Percentiles rank a stretch among this genome's conserved stretches.
phyloP scores from a whole-genome alignment of 2,113 vertebrate species.

The Monopterus albus region DNA sequence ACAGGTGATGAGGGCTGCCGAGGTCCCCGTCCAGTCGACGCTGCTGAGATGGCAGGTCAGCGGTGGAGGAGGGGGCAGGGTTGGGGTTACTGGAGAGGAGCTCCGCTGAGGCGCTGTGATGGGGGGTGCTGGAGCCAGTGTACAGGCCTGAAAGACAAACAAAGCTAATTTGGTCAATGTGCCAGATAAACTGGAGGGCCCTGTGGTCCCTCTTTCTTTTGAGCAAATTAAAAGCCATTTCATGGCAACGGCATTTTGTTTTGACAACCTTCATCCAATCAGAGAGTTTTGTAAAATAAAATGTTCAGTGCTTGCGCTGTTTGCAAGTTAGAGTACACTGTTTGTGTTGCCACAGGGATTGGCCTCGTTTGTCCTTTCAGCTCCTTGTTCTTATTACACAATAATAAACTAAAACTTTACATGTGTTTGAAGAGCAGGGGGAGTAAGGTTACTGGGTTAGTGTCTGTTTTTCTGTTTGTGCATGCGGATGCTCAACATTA shows the following conservation, averaged over 20 bases:
- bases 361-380: constrained; percentile 50
- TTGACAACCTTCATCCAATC: constrained; percentile 79
- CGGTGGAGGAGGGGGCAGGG: constrained; percentile 52
- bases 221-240: constrained; percentile 75
- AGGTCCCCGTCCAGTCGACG: constrained; percentile 86
- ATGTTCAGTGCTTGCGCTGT: constrained; percentile 70
- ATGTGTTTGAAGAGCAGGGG: constrained; percentile 45
- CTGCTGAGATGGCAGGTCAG: constrained; percentile 84
- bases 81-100: constrained; percentile 82
- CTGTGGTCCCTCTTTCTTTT: constrained; percentile 50
- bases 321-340: constrained; percentile 74
- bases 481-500: background rate
- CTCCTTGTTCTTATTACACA: constrained; percentile 58
- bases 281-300: constrained; percentile 67
- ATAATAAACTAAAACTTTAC: constrained; percentile 67
- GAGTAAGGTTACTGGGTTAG: constrained; percentile 9
- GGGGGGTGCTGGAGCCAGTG: constrained; percentile 83
- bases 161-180: constrained; percentile 71
- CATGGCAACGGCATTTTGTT: constrained; percentile 76
- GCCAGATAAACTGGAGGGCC: constrained; percentile 65
- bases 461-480: constrained; percentile 18
- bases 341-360: constrained; percentile 60
- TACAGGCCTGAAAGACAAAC: constrained; percentile 91
- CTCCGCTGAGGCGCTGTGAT: constrained; percentile 83
- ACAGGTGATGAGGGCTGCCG: constrained; percentile 88